These are phyloP conservation scores for Brachionus angularis DNA, from an alignment of 1,140 invertebrate species.

Conservation along the genomic window DNA sequence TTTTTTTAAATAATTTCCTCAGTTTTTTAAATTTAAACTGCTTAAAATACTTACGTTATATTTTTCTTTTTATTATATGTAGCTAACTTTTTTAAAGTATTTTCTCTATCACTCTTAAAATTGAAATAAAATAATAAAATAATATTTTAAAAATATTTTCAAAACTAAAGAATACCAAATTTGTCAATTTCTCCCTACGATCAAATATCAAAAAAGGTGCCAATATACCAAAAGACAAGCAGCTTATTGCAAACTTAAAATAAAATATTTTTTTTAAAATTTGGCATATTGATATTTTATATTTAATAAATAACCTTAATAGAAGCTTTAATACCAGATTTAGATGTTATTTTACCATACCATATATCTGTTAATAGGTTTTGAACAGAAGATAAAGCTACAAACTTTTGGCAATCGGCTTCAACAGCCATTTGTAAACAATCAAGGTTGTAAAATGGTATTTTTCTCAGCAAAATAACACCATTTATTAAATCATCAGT, in stretches of 20 bases:
- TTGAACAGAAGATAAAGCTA: slow-evolving; percentile 34
- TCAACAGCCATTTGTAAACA: slow-evolving; percentile 41
- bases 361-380: slow-evolving; percentile 42
- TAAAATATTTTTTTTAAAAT: not conserved
- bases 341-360: slow-evolving; percentile 39
- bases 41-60: slow-evolving; percentile 30
- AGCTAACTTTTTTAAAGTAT: slow-evolving; percentile 37
- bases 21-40: too few relatives aligned
- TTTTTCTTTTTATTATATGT: slow-evolving; percentile 29
- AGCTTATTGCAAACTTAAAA: slow-evolving; percentile 33
- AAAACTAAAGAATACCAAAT: too few relatives aligned
- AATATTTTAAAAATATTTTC: slow-evolving; percentile 6
- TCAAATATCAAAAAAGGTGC: slow-evolving; percentile 38
- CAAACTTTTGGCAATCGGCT: slow-evolving; percentile 42
- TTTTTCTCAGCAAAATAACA: slow-evolving; percentile 39
- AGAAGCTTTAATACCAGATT: slow-evolving; percentile 31
- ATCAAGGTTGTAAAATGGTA: slow-evolving; percentile 36
- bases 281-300: not conserved
- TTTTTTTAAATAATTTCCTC: too few relatives aligned
- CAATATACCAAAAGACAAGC: slow-evolving; percentile 27
- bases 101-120: slow-evolving; percentile 32
- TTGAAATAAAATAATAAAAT: slow-evolving; percentile 2
- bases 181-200: slow-evolving; percentile 31
- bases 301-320: slow-evolving; percentile 11
- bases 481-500: slow-evolving; percentile 43